phyloP scores from a whole-genome alignment of 2,113 vertebrate species.

The Galbula dea region DNA sequence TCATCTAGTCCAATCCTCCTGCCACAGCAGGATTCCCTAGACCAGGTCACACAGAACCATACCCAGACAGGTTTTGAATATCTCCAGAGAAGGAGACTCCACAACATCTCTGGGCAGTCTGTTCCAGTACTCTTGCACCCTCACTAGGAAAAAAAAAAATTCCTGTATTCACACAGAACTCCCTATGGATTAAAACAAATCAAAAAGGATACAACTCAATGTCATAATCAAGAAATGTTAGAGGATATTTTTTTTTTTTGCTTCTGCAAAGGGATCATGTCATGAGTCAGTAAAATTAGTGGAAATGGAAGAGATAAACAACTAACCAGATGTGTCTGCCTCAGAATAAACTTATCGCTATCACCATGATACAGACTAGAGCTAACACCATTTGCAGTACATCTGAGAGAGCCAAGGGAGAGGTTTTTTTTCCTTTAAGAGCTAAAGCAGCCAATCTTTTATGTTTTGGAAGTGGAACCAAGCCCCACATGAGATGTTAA shows the following conservation, averaged over 20 bases:
- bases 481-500: neutral
- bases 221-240: neutral
- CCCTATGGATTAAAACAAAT: neutral
- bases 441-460: neutral
- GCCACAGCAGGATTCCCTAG: too few species aligned
- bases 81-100: too few species aligned
- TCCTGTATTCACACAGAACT: too few species aligned
- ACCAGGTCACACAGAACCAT: too few species aligned
- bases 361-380: neutral
- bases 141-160: too few species aligned
- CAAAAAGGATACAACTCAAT: neutral
- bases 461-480: neutral
- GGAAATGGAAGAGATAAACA: neutral
- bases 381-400: neutral
- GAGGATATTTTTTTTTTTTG: too few species aligned
- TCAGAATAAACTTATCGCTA: neutral
- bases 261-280: neutral
- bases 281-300: neutral
- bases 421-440: neutral
- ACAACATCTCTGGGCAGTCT: too few species aligned
- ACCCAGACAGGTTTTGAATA: too few species aligned
- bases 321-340: neutral
- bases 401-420: neutral
- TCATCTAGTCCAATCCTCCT: too few species aligned
- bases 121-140: too few species aligned